phyloP scores from a whole-genome alignment of 2,797 vertebrate genomes.

The Monodelphis domestica region DNA sequence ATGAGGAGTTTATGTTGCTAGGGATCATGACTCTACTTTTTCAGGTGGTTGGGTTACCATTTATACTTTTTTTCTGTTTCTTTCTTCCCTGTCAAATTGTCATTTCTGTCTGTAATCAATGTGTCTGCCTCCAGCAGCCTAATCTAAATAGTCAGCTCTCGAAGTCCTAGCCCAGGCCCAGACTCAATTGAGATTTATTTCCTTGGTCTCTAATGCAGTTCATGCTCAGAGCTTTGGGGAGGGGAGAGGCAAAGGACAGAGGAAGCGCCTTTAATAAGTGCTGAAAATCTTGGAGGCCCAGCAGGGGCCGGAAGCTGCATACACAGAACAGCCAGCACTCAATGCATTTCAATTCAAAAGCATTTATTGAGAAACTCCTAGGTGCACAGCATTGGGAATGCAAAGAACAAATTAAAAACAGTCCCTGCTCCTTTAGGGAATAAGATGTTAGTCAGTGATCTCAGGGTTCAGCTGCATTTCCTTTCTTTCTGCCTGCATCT shows the following conservation, averaged over 20 bases:
- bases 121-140: background rate
- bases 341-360: background rate
- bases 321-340: background rate
- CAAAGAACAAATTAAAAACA: background rate
- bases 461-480: background rate
- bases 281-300: background rate
- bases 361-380: background rate
- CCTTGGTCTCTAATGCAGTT: background rate
- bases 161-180: background rate
- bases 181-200: conserved; percentile 1
- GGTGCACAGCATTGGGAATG: background rate
- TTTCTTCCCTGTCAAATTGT: background rate
- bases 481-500: background rate
- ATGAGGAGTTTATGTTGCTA: background rate
- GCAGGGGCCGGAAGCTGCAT: background rate
- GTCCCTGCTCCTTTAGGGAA: background rate
- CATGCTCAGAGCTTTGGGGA: background rate
- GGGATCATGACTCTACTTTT: background rate
- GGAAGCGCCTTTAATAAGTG: background rate
- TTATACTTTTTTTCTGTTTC: background rate
- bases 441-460: background rate
- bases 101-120: background rate
- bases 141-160: background rate
- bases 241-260: background rate
- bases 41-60: background rate